Evolutionary conservation across 2,888 invertebrate genomes (phyloP).

Genomic region (Himalopsyche kuldschensis): DNA sequence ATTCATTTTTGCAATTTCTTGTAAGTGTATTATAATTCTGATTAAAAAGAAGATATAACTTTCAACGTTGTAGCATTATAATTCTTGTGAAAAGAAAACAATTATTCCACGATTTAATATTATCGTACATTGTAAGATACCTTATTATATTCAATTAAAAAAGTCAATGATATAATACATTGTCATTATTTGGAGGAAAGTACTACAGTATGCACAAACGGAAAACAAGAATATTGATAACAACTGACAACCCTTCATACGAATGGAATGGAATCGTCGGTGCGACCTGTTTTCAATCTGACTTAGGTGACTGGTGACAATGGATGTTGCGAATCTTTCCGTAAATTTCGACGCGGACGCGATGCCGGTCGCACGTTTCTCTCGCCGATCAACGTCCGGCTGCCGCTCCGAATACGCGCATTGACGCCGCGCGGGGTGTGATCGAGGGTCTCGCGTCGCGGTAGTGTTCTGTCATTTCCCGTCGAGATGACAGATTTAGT

Average conservation of each 20-base stretch:
- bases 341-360: constrained; percentile 2
- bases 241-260: constrained; percentile 35
- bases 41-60: no score
- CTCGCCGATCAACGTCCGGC: not conserved
- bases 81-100: no score
- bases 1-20: no score
- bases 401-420: constrained; percentile 5
- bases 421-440: constrained; percentile 26
- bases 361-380: constrained; percentile 1
- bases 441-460: constrained; percentile 1
- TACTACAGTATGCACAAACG: not conserved
- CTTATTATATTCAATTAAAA: no score
- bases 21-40: no score
- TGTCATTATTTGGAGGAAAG: no score
- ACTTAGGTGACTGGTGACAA: constrained; percentile 28
- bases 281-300: constrained; percentile 25
- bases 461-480: constrained; percentile 20
- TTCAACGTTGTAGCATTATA: no score
- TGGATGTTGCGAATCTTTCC: constrained; percentile 10
- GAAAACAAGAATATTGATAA: constrained; percentile 36
- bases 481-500: constrained; percentile 23
- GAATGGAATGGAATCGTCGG: constrained; percentile 36
- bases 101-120: no score
- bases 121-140: no score
- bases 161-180: no score